Conservation (phyloP, 2,888 invertebrate species). For the Pteria penguin region DNA sequence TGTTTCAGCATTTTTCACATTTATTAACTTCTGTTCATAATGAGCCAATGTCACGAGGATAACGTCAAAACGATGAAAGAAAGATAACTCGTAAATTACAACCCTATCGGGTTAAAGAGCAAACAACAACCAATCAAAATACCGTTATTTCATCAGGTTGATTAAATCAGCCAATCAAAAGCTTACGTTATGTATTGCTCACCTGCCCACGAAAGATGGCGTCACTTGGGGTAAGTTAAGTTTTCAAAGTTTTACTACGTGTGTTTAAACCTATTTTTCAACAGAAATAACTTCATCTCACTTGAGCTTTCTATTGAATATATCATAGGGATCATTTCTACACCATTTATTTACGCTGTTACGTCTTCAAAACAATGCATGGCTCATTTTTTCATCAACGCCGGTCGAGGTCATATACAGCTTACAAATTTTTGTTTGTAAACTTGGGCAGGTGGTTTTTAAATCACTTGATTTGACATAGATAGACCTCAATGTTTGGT, state of each 20-base stretch:
- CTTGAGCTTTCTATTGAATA: neutral
- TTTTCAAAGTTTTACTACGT: constrained; percentile 37
- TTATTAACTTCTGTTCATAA: no score
- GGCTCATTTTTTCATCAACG: neutral
- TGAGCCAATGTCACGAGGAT: no score
- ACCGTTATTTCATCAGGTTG: neutral
- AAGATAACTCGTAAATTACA: no score
- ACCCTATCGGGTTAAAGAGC: no score
- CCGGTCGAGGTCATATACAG: constrained; percentile 6
- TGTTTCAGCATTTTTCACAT: no score
- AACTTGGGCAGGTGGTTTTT: neutral
- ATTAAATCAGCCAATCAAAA: constrained; percentile 18
- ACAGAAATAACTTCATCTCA: neutral
- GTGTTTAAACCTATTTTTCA: neutral
- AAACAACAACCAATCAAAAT: constrained; percentile 12
- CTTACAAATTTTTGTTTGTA: constrained; percentile 3
- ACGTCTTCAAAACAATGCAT: neutral
- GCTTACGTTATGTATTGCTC: constrained; percentile 13
- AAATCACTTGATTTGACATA: no score
- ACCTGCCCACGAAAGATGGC: constrained; percentile 68
- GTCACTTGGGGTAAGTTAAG: constrained; percentile 71
- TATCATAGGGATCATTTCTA: neutral
- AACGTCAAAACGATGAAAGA: no score
- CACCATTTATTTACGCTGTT: neutral
- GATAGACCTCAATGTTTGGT: no score